Percentiles rank a stretch among this genome's conserved stretches.
phyloP scores from a whole-genome alignment of 2,888 invertebrate genomes.

The Epinotia demarniana region DNA sequence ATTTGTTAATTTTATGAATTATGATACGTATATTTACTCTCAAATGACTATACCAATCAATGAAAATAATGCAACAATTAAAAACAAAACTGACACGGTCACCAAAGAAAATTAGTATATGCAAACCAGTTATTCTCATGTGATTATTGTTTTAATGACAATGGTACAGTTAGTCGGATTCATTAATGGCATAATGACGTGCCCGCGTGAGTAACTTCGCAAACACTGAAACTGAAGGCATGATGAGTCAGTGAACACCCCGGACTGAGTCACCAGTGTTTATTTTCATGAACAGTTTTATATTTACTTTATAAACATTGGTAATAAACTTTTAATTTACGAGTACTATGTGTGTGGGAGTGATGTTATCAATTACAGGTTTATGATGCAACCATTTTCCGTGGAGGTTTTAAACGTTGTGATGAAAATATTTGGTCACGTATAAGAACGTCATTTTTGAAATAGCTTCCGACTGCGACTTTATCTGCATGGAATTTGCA shows the following conservation, averaged over 20 bases:
- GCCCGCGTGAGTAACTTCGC: conserved; percentile 33
- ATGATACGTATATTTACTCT: too few relatives aligned
- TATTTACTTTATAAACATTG: conserved; percentile 21
- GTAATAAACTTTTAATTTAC: conserved; percentile 3
- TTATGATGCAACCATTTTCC: too few relatives aligned
- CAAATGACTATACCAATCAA: not conserved
- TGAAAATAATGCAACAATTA: not conserved
- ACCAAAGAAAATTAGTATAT: conserved; percentile 27
- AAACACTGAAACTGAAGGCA: conserved; percentile 34
- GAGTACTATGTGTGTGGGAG: too few relatives aligned
- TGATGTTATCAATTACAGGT: too few relatives aligned
- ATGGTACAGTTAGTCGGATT: conserved; percentile 38
- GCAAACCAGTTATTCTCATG: conserved; percentile 28
- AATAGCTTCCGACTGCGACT: too few relatives aligned
- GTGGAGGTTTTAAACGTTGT: too few relatives aligned
- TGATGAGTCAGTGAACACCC: conserved; percentile 36
- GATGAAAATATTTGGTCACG: too few relatives aligned
- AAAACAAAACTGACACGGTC: conserved; percentile 2
- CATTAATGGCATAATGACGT: conserved; percentile 40
- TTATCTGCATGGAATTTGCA: too few relatives aligned
- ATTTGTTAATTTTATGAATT: too few relatives aligned
- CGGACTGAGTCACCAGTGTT: conserved; percentile 35
- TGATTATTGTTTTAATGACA: conserved; percentile 35
- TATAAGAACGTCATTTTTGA: too few relatives aligned
- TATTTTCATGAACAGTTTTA: conserved; percentile 36